Percentiles rank a stretch among this genome's conserved stretches.
These are phyloP conservation scores for Brotula barbata DNA, from an alignment of 2,797 vertebrate genomes.

Conservation along the genomic window DNA sequence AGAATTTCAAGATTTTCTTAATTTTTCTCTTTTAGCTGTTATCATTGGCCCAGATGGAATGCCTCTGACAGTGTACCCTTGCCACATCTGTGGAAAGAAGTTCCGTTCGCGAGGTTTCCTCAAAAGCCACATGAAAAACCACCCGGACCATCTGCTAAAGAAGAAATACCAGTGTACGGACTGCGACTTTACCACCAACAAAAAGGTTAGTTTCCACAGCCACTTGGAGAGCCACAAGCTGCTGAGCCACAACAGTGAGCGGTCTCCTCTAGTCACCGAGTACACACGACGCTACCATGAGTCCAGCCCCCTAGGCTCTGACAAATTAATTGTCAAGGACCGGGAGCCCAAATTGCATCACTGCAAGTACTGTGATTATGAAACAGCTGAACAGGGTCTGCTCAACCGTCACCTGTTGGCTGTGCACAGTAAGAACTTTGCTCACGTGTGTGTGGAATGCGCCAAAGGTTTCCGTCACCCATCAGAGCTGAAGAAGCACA, in stretches of 20 bases:
- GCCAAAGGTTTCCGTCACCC: constrained; percentile 98
- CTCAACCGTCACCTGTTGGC: constrained; percentile 96
- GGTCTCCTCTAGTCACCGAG: constrained; percentile 91
- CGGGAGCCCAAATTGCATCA: constrained; percentile 93
- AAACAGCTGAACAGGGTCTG: constrained; percentile 94
- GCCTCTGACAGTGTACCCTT: constrained; percentile 97
- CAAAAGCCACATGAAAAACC: constrained; percentile 98
- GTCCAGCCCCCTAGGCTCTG: constrained; percentile 93
- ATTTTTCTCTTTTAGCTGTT: constrained; percentile 84
- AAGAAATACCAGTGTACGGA: constrained; percentile 99
- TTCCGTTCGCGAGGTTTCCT: constrained; percentile 98
- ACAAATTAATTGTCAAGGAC: constrained; percentile 96
- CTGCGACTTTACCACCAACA: constrained; percentile 99
- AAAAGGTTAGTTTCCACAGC: constrained; percentile 97
- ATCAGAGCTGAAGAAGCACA: constrained; percentile 98
- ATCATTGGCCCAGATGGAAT: constrained; percentile 97
- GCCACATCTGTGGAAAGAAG: constrained; percentile 99
- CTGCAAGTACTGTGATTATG: constrained; percentile 98
- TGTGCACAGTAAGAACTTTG: constrained; percentile 99
- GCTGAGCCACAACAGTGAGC: constrained; percentile 91
- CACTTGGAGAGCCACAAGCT: constrained; percentile 98
- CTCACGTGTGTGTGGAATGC: constrained; percentile 98
- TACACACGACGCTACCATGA: constrained; percentile 94
- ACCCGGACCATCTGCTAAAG: constrained; percentile 87
- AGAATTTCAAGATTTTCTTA: neutral